These are phyloP conservation scores for Trogon melanurus DNA, from an alignment of 2,113 vertebrate species.

Conservation along the genomic window DNA sequence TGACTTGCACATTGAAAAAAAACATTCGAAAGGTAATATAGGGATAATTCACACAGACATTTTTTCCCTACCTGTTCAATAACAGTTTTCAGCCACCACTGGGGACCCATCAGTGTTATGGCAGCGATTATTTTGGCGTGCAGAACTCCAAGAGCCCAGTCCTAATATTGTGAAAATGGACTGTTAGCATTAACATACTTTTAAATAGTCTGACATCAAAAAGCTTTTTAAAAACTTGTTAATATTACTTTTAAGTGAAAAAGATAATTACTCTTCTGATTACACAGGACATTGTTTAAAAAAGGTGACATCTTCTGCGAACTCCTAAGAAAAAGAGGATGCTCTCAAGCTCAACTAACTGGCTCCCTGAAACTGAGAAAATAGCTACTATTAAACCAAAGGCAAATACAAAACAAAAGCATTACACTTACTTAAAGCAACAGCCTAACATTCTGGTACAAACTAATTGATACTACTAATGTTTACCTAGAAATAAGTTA, in stretches of 20 bases:
- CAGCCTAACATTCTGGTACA: not conserved
- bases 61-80: slow-evolving; percentile 90
- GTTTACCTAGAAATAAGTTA: not conserved
- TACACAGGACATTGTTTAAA: not conserved
- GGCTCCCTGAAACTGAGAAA: not conserved
- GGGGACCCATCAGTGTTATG: slow-evolving; percentile 98
- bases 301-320: not conserved
- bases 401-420: not conserved
- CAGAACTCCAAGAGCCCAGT: slow-evolving; percentile 98
- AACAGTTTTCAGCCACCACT: slow-evolving; percentile 99
- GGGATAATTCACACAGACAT: not conserved
- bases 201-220: not conserved
- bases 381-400: not conserved
- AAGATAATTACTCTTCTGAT: not conserved
- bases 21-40: not conserved
- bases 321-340: not conserved
- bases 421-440: not conserved
- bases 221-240: not conserved
- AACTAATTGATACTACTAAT: not conserved
- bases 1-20: not conserved
- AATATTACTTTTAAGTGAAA: not conserved
- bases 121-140: slow-evolving; percentile 99
- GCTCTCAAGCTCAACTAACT: not conserved
- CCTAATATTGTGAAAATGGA: slow-evolving; percentile 72
- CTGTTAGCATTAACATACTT: not conserved